Base-by-base conservation (phyloP, 2,797 vertebrate genomes). In the Anabacerthia variegaticeps region DNA sequence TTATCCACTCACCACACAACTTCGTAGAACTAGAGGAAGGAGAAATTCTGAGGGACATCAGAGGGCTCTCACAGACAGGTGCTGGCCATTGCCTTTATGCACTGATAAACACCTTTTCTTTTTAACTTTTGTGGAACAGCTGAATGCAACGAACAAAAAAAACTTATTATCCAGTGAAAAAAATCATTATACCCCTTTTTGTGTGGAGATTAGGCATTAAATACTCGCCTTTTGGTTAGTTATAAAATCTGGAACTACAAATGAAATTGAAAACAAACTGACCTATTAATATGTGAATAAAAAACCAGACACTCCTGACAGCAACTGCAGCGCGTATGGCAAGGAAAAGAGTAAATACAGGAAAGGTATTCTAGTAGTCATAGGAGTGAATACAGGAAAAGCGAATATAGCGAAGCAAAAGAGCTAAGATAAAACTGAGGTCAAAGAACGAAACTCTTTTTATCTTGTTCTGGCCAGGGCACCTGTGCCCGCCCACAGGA, bases 11-110 rank as follows among this genome's bases (percentile, higher is more conserved):
- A 36, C 12, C 36, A 41, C 14, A 26, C 32, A 59, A 28, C 37
- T 32, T 4, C 6, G 7, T 1, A 15, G 6, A 67, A 49, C 8
- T 2, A 48, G 2, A 56, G 28, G 7, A 22, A 61, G 0, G 0
- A 43, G 22, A 51, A 6, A 30, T 4, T 27, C 15, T 10, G 24
- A 54, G 17, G 21, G 63, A 51, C 6, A 34, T 6, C 7, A 21
- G 2, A 7, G 6, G 3, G 10, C 19, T 58, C 4, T 16, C 49
- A 55, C n/a, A 59, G 49, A 32, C 6, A 65, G 9, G 32, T 15
- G 20, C 5, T 32, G 37, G 37, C 37, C 12, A 12, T 32, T 46
- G 36, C 0, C 2, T 17, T 62, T 39, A 34, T 34, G 19, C 11
- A 55, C 27, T 17, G 13, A 5, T 28, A 16, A 89, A 44, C 7